Percentiles rank a stretch among this genome's conserved stretches.
These are phyloP conservation scores for Aphidius gifuensis DNA, from an alignment of 1,140 invertebrate genomes.

Conservation along the genomic window DNA sequence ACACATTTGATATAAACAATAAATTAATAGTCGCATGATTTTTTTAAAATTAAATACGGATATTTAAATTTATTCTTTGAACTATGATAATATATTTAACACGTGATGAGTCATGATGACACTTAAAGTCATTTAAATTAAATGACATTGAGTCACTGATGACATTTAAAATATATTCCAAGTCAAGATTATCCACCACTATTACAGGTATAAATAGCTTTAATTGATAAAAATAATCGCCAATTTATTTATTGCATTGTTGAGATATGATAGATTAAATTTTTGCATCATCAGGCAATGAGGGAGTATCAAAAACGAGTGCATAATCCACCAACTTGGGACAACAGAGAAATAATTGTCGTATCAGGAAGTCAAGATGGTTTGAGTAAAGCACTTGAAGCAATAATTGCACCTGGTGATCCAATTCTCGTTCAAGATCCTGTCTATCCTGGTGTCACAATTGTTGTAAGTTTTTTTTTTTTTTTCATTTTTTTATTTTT, in stretches of 20 bases:
- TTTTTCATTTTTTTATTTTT: neutral
- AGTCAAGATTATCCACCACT: conserved; percentile 70
- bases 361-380: conserved; percentile 75
- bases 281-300: conserved; percentile 48
- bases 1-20: too few species aligned
- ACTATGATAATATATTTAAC: too few species aligned
- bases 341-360: conserved; percentile 62
- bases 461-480: conserved; percentile 60
- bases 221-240: too few species aligned
- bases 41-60: too few species aligned
- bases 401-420: conserved; percentile 66
- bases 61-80: too few species aligned
- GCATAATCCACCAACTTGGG: conserved; percentile 66
- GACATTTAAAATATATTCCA: conserved; percentile 72
- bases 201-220: conserved; percentile 46
- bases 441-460: conserved; percentile 67
- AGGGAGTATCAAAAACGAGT: conserved; percentile 63
- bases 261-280: neutral
- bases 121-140: too few species aligned
- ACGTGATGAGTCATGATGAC: too few species aligned
- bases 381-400: conserved; percentile 69
- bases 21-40: too few species aligned
- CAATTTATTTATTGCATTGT: too few species aligned
- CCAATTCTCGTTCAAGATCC: conserved; percentile 68
- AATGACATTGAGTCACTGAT: too few species aligned